Evolutionary conservation across 2,888 invertebrate species (phyloP), one percentile per base, ranked within the genome.

Genomic region (Eilema depressum): DNA sequence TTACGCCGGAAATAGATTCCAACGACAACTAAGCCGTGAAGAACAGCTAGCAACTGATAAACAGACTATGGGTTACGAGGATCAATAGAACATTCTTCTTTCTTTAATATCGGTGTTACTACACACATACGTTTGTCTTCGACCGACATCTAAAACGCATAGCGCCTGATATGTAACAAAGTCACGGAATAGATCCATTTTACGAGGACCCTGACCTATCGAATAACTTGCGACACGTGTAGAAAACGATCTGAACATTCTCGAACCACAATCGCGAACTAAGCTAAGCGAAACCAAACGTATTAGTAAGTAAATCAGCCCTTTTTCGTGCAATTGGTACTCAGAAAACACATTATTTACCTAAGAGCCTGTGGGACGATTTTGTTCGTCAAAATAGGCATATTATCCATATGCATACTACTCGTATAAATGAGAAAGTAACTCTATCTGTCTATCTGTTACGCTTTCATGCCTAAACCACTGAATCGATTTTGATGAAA

Each of bases 141-240:
- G 28, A 33, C 11, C 28, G 17, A 60, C 8, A 26, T 25, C 60
- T 14, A 30, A 59, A 73, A 68, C 61, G 67, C 68, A 66, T 67
- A 70, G 25, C 14, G 63, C 23, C 67, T 72, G 70, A 75, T 79
- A 82, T 77, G 80, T 79, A 82, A 61, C 68, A 61, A 70, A 82
- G 80, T 82, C 82, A 82, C 82, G 82, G 73, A 82, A 82, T 77
- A 80, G 73, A 79, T 77, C 76, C 79, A 81, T 81, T 80, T 77
- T 26, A 69, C 70, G 75, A 73, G 71, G 69, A 69, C 68, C 74
- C 66, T 37, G 20, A 63, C 56, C 77, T 73, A 80, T 77, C 71
- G 72, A 73, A 78, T 69, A 53, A 76, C 53, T 71, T 62, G 78
- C 53, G 81, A 78, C 81, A 81, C 76, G 77, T 81, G 79, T 78